Evolutionary conservation across 2,797 vertebrate species (phyloP).

Genomic region (Rousettus madagascariensis): DNA sequence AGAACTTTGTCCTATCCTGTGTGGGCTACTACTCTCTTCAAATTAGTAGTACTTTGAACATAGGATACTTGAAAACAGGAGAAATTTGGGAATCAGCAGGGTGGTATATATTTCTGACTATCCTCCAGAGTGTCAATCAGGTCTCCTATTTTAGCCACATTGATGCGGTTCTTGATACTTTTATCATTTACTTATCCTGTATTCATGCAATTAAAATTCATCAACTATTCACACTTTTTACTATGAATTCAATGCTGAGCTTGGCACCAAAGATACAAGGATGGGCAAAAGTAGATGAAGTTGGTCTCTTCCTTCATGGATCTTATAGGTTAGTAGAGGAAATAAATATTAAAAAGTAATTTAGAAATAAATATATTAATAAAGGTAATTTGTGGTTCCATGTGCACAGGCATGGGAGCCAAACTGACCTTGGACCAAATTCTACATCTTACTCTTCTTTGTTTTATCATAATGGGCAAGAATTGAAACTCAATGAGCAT

Average conservation of each 20-base stretch:
- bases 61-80: neutral
- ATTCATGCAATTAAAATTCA: neutral
- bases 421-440: neutral
- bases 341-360: neutral
- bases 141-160: neutral
- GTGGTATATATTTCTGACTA: neutral
- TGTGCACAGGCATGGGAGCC: neutral
- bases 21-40: neutral
- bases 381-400: neutral
- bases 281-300: neutral
- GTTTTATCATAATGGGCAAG: neutral
- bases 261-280: neutral
- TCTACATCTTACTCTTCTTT: neutral
- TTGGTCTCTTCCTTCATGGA: neutral
- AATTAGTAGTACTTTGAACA: neutral
- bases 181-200: neutral
- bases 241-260: neutral
- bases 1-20: neutral
- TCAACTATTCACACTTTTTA: neutral
- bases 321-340: neutral
- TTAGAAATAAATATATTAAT: neutral
- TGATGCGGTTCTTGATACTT: neutral
- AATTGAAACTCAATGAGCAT: neutral
- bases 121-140: neutral
- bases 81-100: neutral